Evolutionary conservation across 2,113 vertebrate species (phyloP), one percentile per base, ranked within the genome.

Genomic region (Dipodomys merriami): DNA sequence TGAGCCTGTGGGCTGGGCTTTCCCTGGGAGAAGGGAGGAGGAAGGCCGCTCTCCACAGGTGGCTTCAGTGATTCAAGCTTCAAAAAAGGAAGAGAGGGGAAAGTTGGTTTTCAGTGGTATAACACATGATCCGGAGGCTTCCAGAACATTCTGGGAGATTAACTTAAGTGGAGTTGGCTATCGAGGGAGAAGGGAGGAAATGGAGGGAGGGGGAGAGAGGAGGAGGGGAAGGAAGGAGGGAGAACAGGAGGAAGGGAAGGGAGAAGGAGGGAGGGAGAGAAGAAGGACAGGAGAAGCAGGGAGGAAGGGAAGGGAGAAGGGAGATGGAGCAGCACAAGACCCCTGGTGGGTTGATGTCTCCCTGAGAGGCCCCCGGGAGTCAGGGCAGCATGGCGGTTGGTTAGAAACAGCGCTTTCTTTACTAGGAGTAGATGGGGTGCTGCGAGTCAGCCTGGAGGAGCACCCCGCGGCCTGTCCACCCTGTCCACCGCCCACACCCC

Each of bases 1-100:
- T 98, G 97, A 97, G 35, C 93, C 83, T 81, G 49, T 68, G 49
- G 86, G 82, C 88, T 3, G 4, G 6, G 94, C 76, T 91, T 76
- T 76, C 49, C 85, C 23, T 9, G 0, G 53, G 79, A 89, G 80
- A 72, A 69, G 20, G 60, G 60, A 62, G 16, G 60, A 77, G 92
- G 84, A 29, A 91, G 73, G 64, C 4, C 69, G 95, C 90, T 72
- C 49, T 92, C 84, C 76, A 82, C 92, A 86, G 94, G 93, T 94
- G 93, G 39, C 82, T 94, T 88, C 68, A 96, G 46, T 64, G 86
- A 64, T 74, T 79, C 27, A 82, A 62, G 64, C 65, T 86, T 46
- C 3, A 90, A 92, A 85, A 60, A 80, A 72, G 91, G 86, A n/a
- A 27, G 6, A 27, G 6, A 1, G 0, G 18, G 88, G 39, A 71